These are phyloP conservation scores for Diorhabda sublineata DNA, from an alignment of 1,140 invertebrate species.

Conservation along the genomic window DNA sequence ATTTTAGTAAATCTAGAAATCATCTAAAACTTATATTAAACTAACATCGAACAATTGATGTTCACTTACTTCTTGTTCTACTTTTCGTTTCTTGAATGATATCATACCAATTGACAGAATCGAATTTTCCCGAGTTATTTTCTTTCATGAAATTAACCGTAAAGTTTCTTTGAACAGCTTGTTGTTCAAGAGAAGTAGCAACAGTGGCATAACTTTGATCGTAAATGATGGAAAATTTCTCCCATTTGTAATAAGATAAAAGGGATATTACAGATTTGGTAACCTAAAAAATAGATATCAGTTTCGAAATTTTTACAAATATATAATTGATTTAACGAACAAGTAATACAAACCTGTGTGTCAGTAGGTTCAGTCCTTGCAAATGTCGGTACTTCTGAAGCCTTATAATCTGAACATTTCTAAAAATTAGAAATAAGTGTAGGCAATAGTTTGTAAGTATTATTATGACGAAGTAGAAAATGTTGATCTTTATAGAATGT, in stretches of 20 bases:
- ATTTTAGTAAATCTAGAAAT: no score
- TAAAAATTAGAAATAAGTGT: constrained; percentile 50
- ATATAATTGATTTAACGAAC: no score
- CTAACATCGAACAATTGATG: neutral
- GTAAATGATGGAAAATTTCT: constrained; percentile 88
- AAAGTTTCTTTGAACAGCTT: constrained; percentile 67
- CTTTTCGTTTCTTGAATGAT: constrained; percentile 86
- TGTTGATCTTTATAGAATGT: no score
- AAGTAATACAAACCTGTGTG: constrained; percentile 64
- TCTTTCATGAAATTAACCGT: constrained; percentile 71
- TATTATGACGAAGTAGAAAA: no score
- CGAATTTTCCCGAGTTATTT: constrained; percentile 66
- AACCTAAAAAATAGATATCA: constrained; percentile 56
- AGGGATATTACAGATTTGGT: constrained; percentile 90
- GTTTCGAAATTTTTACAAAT: no score
- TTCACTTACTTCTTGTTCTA: constrained; percentile 75
- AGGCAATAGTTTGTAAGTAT: no score
- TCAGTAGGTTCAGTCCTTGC: constrained; percentile 91
- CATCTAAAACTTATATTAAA: no score
- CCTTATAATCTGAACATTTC: constrained; percentile 91
- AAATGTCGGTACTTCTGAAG: constrained; percentile 85
- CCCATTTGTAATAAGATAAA: constrained; percentile 87
- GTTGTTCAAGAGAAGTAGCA: constrained; percentile 66
- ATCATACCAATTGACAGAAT: constrained; percentile 68
- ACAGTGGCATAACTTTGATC: constrained; percentile 77